Evolutionary conservation across 2,797 vertebrate species (phyloP), one percentile per base, ranked within the genome.

Genomic region (Peromyscus aztecus): DNA sequence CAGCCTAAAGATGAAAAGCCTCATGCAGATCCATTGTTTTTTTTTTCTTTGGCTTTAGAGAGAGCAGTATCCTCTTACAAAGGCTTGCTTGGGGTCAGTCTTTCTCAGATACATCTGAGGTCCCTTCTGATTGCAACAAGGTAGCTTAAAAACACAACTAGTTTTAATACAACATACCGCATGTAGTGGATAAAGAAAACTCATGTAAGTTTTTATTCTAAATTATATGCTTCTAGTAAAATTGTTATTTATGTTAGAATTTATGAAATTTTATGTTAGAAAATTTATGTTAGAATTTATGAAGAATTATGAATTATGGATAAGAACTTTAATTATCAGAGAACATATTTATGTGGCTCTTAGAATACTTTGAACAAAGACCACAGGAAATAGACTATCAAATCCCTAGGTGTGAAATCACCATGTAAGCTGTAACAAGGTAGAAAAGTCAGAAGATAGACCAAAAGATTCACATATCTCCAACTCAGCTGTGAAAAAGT

Each of bases 391-490:
- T 87, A 81, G 46, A 43, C 46, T 89, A 91, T 76, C 40, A 86
- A 76, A 61, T 86, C 49, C 49, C 12, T 95, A 40, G 10, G 29
- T 89, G 31, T 71, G 61, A 77, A 75, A 89, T 89, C 91, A 92
- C 31, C 4, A 57, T 93, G 34, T 46, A 93, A 97, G 73, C 43
- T 92, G 13, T 78, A 91, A 43, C 73, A 10, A 76, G 59, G 73
- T 91, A 80, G 59, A 69, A 83, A 88, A 84, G 24, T 91, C 57
- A 93, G 27, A 95, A 43, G 49, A 97, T n/a, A 94, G 37, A 73
- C 61, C 46, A 80, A 8, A 29, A 86, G 43, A 81, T 78, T 97
- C 21, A 75, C 78, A 94, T 85, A 40, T 63, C 37, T 96, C 63
- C 23, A 85, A 27, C 29, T 46, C 59, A 90, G 6, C 31, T 29